These are phyloP conservation scores for Mormyrops boulengeri DNA, from an alignment of 2,797 vertebrate species.

Conservation along the genomic window DNA sequence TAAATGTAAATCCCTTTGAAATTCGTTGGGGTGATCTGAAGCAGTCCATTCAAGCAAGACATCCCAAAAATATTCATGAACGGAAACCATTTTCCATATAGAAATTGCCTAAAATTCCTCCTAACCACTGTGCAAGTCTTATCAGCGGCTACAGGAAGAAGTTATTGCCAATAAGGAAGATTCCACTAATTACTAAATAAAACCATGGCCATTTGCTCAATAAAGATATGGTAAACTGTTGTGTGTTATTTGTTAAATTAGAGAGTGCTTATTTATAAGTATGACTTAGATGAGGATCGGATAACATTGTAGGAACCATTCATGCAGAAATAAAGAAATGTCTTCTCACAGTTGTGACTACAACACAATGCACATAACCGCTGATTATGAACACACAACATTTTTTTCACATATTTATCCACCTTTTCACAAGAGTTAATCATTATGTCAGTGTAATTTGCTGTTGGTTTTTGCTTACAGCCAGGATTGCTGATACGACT, in stretches of 20 bases:
- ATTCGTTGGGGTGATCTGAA: neutral
- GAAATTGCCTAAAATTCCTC: neutral
- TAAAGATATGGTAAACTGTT: neutral
- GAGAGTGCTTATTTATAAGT: neutral
- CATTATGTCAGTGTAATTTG: neutral
- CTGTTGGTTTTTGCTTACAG: neutral
- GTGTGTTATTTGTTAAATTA: neutral
- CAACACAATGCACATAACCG: neutral
- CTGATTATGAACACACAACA: neutral
- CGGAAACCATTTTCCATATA: neutral
- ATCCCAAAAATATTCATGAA: slow-evolving; percentile 4
- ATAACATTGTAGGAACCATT: neutral
- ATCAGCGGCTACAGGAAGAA: neutral
- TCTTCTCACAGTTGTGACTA: neutral
- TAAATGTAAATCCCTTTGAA: slow-evolving; percentile 4
- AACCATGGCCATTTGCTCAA: neutral
- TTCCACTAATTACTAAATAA: neutral
- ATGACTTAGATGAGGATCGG: neutral
- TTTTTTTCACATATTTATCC: neutral
- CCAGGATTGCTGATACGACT: neutral
- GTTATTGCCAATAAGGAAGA: neutral
- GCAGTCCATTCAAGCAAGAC: neutral
- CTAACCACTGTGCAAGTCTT: neutral
- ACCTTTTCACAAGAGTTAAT: neutral
- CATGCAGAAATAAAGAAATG: neutral